Evolutionary conservation across 2,113 vertebrate species (phyloP), one percentile per base, ranked within the genome.

Genomic region (Todiramphus saurophagus): DNA sequence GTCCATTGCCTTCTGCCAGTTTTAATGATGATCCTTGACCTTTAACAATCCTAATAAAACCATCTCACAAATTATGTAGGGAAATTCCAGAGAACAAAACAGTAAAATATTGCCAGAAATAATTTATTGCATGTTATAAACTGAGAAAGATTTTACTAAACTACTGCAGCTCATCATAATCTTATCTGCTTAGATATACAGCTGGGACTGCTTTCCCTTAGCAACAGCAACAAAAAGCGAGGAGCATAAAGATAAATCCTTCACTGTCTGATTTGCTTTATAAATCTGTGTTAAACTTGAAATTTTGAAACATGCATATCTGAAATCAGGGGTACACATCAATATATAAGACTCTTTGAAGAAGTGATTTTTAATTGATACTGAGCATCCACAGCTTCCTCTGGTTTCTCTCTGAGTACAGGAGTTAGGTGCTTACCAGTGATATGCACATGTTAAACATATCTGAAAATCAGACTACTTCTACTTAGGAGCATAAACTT

Each of bases 51-150:
- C 72, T 87, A 95, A 97, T 97, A 97, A 97, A 97, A 76, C 41
- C 81, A 53, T 39, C 33, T 72, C 44, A 86, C 27, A n/a, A 95
- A 93, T 74, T 86, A 13, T 93, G 66, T 81, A 94, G 83, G 66
- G 56, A 78, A 92, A 68, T 69, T 73, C 86, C 79, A 10, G 7
- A 93, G 83, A 96, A 89, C 51, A 89, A 96, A 91, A 91, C 76
- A 59, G 82, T 95, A 91, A 94, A 92, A 85, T 89, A 94, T 72
- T 93, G 80, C 18, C 64, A 74, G 51, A 41, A 19, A 55, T 39
- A 77, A 4, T 90, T 98, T 96, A 97, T 84, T 90, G 64, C 43
- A 62, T 55, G 87, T 50, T 89, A 91, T 98, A 97, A 97, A 98
- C 89, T 48, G 63, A 89, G 62, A 91, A 90, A 88, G 88, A 56